phyloP scores from a whole-genome alignment of 1,140 invertebrate species.

The Ganaspis sp. region DNA sequence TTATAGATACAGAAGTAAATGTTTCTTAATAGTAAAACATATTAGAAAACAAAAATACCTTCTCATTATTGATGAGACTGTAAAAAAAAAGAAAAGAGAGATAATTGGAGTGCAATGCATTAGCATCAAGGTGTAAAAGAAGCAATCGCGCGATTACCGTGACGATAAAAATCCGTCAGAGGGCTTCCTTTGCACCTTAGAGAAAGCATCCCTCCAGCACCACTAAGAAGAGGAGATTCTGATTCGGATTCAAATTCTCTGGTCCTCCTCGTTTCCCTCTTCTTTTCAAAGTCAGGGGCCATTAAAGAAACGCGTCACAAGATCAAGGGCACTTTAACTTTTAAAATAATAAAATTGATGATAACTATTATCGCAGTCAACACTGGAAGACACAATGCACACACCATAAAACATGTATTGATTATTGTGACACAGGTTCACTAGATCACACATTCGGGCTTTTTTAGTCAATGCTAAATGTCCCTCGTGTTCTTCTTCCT shows the following conservation, averaged over 20 bases:
- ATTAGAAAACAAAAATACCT: neutral
- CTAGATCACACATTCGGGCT: slow-evolving; percentile 17
- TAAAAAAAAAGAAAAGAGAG: neutral
- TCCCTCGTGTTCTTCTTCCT: slow-evolving; percentile 18
- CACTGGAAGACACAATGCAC: neutral
- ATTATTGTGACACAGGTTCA: slow-evolving; percentile 18
- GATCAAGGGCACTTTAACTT: neutral
- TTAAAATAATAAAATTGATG: neutral
- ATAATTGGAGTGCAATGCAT: neutral
- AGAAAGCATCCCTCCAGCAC: slow-evolving; percentile 56
- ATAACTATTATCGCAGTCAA: slow-evolving; percentile 5
- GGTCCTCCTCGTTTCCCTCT: slow-evolving; percentile 50
- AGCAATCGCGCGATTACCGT: slow-evolving; percentile 39
- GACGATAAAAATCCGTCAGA: slow-evolving; percentile 53
- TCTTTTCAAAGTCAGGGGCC: slow-evolving; percentile 70
- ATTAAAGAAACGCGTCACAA: slow-evolving; percentile 55
- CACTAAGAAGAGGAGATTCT: slow-evolving; percentile 31
- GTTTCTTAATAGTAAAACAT: too few relatives aligned
- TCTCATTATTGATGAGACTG: too few relatives aligned
- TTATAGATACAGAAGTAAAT: neutral
- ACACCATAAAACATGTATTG: neutral
- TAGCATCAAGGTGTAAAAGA: neutral
- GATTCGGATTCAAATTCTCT: slow-evolving; percentile 33
- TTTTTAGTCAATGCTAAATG: slow-evolving; percentile 19
- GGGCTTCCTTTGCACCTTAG: slow-evolving; percentile 48